Base-by-base conservation (phyloP, 2,888 invertebrate species). In the Plebejus anna region DNA sequence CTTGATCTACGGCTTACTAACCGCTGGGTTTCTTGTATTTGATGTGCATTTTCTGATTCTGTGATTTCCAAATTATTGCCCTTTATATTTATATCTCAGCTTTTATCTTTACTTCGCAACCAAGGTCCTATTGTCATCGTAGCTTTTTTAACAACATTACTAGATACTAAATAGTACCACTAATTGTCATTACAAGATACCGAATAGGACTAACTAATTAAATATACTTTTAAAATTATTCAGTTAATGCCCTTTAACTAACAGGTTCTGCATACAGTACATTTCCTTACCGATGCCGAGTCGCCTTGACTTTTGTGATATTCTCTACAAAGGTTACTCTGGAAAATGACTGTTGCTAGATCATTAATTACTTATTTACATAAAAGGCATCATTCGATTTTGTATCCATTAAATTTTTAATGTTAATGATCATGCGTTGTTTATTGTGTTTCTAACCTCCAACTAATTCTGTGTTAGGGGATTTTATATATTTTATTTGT, bases 1-100 rank as follows among this genome's bases (percentile, higher is more conserved):
- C 89, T 88, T 86, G 87, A 90, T 88, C 85, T 85, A 83, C 80
- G 82, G 83, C 80, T 86, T 84, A 87, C 86, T 86, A 86, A 84
- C 83, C 83, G 80, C 78, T 79, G 55, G 22, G 77, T 72, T 70
- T 76, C 75, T 73, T 51, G 75, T 77, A 80, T 80, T 61, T 81
- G 79, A 81, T 77, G 78, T 78, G 78, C 78, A 76, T 70, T 72
- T 77, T 9, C 9, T 47, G 42, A 9, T 11, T 9, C 42, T 47
- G 42, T 47, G 42, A 47, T 47, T 47, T 42, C 9, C 0, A 47
- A 47, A 47, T 47, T 47, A 47, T 47, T 9, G 11, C 47, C 1
- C 9, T 47, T 47, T 47, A 47, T 9, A 47, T 47, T 47, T 47
- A 47, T 2, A 47, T 11, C 47, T 2, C 9, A 9, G 9, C 47